These are phyloP conservation scores for Sesamia nonagrioides DNA, from an alignment of 1,140 invertebrate genomes.

Conservation along the genomic window DNA sequence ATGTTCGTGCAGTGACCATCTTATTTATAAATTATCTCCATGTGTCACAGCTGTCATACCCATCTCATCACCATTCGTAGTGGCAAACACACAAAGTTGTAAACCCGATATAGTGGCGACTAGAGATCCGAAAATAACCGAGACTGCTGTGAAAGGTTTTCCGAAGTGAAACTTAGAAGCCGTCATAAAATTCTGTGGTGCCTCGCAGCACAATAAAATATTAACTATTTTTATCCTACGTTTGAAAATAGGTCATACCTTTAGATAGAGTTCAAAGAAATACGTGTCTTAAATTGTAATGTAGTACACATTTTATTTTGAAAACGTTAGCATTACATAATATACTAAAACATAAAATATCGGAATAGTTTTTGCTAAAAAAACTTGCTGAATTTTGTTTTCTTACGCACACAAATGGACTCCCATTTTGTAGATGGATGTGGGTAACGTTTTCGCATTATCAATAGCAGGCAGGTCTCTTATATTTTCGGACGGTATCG, in stretches of 20 bases:
- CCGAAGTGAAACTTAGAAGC: constrained; percentile 1
- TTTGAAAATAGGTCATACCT: constrained; percentile 1
- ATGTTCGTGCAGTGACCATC: too few relatives aligned
- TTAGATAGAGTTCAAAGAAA: constrained; percentile 1
- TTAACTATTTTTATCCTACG: constrained; percentile 18
- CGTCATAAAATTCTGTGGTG: background rate
- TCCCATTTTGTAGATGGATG: constrained; percentile 1
- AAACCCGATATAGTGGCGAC: background rate
- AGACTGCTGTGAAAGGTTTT: background rate
- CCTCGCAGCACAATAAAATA: constrained; percentile 13
- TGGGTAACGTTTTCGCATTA: background rate
- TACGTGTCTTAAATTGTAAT: background rate
- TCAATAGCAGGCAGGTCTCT: background rate
- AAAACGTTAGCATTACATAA: background rate
- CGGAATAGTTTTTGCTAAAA: background rate
- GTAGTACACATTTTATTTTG: background rate
- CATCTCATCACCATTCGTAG: background rate
- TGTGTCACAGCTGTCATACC: background rate
- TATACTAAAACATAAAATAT: background rate
- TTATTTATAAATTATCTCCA: background rate
- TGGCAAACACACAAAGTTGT: background rate
- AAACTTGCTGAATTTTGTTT: background rate
- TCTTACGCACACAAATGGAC: background rate
- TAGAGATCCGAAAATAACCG: constrained; percentile 12
- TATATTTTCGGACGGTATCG: background rate